phyloP scores from a whole-genome alignment of 2,797 vertebrate genomes.

The Schizopygopsis malacanthus region DNA sequence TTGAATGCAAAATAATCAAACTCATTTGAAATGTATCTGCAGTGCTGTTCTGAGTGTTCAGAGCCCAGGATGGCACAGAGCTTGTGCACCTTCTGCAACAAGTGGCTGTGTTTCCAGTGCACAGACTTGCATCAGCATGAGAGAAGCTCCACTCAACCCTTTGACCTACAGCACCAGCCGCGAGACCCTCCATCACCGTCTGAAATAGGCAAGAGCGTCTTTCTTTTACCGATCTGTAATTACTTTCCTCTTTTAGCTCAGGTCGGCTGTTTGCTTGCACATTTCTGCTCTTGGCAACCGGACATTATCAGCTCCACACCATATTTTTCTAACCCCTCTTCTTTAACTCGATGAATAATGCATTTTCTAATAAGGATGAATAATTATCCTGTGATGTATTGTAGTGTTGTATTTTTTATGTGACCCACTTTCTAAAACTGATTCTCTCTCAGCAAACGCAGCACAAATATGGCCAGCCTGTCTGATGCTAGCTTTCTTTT shows the following conservation, averaged over 20 bases:
- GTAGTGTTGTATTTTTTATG: constrained; percentile 68
- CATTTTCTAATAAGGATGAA: constrained; percentile 64
- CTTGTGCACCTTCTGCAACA: constrained; percentile 84
- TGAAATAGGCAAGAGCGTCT: constrained; percentile 62
- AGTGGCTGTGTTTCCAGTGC: constrained; percentile 85
- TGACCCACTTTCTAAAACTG: constrained; percentile 70
- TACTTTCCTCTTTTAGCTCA: constrained; percentile 38
- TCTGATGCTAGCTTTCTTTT: not conserved
- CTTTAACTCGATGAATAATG: constrained; percentile 70
- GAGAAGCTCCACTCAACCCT: constrained; percentile 63
- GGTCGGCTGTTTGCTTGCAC: constrained; percentile 16
- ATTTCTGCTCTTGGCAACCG: constrained; percentile 33
- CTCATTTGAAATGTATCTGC: constrained; percentile 1
- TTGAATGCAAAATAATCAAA: not conserved
- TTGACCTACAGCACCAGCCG: constrained; percentile 73
- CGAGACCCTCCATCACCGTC: constrained; percentile 67
- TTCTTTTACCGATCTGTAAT: constrained; percentile 10
- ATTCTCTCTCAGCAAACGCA: constrained; percentile 59
- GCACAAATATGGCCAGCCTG: constrained; percentile 30
- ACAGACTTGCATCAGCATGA: constrained; percentile 82
- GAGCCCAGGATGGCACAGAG: constrained; percentile 80
- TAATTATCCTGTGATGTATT: constrained; percentile 70
- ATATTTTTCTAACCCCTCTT: constrained; percentile 16
- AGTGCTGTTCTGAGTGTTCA: constrained; percentile 82
- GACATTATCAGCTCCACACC: constrained; percentile 28